Percentiles rank a stretch among this genome's conserved stretches.
phyloP scores from a whole-genome alignment of 2,888 invertebrate genomes.

The Molorchus minor region DNA sequence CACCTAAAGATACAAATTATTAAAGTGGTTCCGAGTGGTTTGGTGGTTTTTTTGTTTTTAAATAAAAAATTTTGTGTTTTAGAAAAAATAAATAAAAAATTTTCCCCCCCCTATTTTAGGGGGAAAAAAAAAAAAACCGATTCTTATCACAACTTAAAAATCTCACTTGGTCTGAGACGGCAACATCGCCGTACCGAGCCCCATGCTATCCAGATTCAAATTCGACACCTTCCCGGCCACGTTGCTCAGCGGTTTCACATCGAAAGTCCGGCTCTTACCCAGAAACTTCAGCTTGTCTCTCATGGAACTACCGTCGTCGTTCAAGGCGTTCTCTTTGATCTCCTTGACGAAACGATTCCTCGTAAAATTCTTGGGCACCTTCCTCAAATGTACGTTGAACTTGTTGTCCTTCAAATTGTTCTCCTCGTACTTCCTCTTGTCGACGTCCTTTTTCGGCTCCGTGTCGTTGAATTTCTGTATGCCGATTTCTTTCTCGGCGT shows the following conservation, averaged over 20 bases:
- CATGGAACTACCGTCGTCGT: constrained; percentile 25
- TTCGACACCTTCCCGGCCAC: constrained; percentile 44
- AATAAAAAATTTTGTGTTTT: no score
- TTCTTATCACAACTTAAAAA: no score
- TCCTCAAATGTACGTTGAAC: constrained; percentile 51
- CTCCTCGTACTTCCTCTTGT: constrained; percentile 21
- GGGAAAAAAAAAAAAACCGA: no score
- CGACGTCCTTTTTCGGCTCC: constrained; percentile 25
- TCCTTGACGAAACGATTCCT: constrained; percentile 56
- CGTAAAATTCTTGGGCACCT: constrained; percentile 60
- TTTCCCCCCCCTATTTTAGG: no score
- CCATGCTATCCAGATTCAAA: constrained; percentile 53
- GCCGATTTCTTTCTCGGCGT: constrained; percentile 43
- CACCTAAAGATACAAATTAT: no score
- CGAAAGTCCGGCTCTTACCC: constrained; percentile 45
- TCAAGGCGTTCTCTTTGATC: constrained; percentile 39
- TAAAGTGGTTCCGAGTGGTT: no score
- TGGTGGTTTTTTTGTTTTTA: no score
- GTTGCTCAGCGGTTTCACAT: constrained; percentile 31
- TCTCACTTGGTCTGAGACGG: no score
- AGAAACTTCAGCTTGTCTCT: constrained; percentile 37
- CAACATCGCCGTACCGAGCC: constrained; percentile 42
- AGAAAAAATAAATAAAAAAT: no score
- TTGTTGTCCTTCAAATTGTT: constrained; percentile 49
- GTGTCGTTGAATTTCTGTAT: constrained; percentile 43